These are phyloP conservation scores for Cryptocephalus moraei DNA, from an alignment of 2,888 invertebrate species.

Conservation along the genomic window DNA sequence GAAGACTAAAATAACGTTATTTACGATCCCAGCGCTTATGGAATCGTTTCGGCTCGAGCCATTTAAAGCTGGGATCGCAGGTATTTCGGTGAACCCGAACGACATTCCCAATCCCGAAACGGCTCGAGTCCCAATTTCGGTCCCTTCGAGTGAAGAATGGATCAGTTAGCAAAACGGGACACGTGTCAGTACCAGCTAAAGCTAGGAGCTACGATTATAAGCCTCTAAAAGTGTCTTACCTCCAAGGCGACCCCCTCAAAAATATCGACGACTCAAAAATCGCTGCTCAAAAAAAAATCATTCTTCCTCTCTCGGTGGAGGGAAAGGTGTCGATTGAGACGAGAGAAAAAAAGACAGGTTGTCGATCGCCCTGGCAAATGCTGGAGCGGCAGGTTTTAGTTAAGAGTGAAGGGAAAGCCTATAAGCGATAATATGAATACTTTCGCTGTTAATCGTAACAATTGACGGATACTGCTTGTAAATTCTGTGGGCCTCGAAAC, in stretches of 20 bases:
- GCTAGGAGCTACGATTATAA: too few relatives aligned
- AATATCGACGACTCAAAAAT: slow-evolving; percentile 10
- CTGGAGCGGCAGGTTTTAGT: slow-evolving; percentile 43
- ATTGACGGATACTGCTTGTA: slow-evolving; percentile 11
- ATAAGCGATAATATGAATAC: slow-evolving; percentile 2
- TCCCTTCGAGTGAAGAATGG: too few relatives aligned
- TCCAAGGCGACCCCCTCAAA: slow-evolving; percentile 31
- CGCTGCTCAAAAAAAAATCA: slow-evolving; percentile 11
- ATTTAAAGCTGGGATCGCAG: too few relatives aligned
- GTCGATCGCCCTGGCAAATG: slow-evolving; percentile 53
- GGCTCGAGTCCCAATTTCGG: too few relatives aligned
- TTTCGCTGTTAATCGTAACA: slow-evolving; percentile 9
- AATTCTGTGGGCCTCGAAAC: background rate
- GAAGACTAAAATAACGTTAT: too few relatives aligned
- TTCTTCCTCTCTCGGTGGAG: slow-evolving; percentile 3
- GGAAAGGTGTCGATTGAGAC: slow-evolving; percentile 24
- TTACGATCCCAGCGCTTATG: too few relatives aligned
- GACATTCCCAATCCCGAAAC: too few relatives aligned
- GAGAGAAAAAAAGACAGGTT: slow-evolving; percentile 42
- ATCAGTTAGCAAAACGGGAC: too few relatives aligned
- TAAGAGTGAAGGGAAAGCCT: slow-evolving; percentile 17
- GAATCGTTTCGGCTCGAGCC: too few relatives aligned
- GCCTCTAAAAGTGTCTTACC: slow-evolving; percentile 21
- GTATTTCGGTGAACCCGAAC: too few relatives aligned
- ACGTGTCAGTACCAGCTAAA: too few relatives aligned